A percentile compares a stretch with the other conserved stretches of the same genome.
phyloP scores from a whole-genome alignment of 2,113 vertebrate species.

The Mormyrus iriodes region DNA sequence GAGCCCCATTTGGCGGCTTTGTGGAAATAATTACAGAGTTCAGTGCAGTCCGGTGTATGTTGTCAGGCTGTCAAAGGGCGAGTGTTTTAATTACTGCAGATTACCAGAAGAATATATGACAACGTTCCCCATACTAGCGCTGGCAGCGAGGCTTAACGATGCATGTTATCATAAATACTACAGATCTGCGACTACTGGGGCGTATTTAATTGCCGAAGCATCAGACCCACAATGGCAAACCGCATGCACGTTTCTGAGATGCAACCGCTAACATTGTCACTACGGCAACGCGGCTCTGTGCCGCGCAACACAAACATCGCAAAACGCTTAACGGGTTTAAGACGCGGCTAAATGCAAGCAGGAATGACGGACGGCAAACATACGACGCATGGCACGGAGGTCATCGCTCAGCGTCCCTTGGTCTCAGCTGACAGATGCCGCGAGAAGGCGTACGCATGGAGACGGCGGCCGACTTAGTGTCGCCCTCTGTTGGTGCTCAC shows the following conservation, averaged over 20 bases:
- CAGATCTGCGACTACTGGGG: conserved; percentile 20
- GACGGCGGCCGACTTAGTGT: neutral
- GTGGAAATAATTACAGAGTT: conserved; percentile 56
- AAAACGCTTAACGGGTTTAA: conserved; percentile 30
- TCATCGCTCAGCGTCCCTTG: neutral
- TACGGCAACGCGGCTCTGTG: neutral
- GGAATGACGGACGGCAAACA: neutral
- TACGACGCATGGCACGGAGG: neutral
- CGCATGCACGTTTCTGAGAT: conserved; percentile 1
- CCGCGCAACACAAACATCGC: conserved; percentile 13
- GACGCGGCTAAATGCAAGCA: conserved; percentile 16
- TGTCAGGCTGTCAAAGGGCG: conserved; percentile 35
- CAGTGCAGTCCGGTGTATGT: conserved; percentile 23
- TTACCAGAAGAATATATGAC: conserved; percentile 35
- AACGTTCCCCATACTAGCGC: conserved; percentile 37
- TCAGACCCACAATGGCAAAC: conserved; percentile 36
- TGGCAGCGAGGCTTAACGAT: conserved; percentile 36
- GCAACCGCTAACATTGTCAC: conserved; percentile 22
- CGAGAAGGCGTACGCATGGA: neutral
- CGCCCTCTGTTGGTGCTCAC: neutral
- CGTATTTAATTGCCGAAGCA: conserved; percentile 41
- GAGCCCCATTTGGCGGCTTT: conserved; percentile 55
- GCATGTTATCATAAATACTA: conserved; percentile 38
- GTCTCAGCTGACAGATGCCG: neutral
- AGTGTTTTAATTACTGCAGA: conserved; percentile 50